A percentile compares a stretch with the other conserved stretches of the same genome.
Conservation (phyloP, 2,797 vertebrate genomes). For the Enteromius paludinosus region DNA sequence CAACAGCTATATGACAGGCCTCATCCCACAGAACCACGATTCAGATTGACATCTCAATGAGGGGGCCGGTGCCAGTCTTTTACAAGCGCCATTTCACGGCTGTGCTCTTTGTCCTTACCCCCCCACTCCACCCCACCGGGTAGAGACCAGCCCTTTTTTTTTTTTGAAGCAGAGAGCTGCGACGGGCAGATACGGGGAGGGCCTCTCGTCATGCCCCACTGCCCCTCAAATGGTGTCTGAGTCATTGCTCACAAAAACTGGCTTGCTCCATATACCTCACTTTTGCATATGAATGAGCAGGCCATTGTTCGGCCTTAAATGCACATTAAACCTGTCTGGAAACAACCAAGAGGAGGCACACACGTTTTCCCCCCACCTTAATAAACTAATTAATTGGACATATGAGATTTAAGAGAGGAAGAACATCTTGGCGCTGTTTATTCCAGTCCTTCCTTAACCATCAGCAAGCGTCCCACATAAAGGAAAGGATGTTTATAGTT, state of each 20-base stretch:
- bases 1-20: slow-evolving; percentile 68
- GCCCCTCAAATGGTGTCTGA: slow-evolving; percentile 76
- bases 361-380: slow-evolving; percentile 64
- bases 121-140: slow-evolving; percentile 50
- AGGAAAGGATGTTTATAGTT: slow-evolving; percentile 62
- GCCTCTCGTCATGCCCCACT: slow-evolving; percentile 72
- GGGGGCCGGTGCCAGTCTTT: slow-evolving; percentile 72
- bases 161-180: slow-evolving; percentile 36
- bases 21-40: slow-evolving; percentile 71
- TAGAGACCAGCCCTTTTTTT: slow-evolving; percentile 58
- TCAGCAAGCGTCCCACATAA: slow-evolving; percentile 49
- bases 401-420: slow-evolving; percentile 66
- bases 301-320: slow-evolving; percentile 74
- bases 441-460: slow-evolving; percentile 42
- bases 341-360: slow-evolving; percentile 67
- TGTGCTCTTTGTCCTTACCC: slow-evolving; percentile 64
- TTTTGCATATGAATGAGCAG: slow-evolving; percentile 78
- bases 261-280: slow-evolving; percentile 74
- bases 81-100: slow-evolving; percentile 75
- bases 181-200: slow-evolving; percentile 59
- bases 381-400: slow-evolving; percentile 78
- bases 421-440: slow-evolving; percentile 60
- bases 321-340: slow-evolving; percentile 83
- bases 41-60: slow-evolving; percentile 90
- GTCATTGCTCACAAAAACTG: slow-evolving; percentile 70